phyloP scores from a whole-genome alignment of 2,888 invertebrate species.

The Ophioninae sp. region DNA sequence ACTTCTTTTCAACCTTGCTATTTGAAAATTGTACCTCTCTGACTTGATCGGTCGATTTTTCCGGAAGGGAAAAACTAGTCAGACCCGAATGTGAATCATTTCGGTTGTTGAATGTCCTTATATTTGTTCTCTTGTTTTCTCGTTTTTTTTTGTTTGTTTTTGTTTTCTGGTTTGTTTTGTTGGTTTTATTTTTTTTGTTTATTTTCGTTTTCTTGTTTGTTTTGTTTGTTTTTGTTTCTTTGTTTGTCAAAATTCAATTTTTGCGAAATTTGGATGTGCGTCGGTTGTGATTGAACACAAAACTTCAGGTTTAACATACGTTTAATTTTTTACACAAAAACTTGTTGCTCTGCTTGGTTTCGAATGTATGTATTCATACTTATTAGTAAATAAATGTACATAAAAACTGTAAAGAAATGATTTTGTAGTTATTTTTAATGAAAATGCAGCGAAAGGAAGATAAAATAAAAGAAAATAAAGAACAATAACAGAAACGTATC shows the following conservation, averaged over 20 bases:
- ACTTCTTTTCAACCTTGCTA: too few species aligned
- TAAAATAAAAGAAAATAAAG: constrained; percentile 32
- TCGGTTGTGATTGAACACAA: constrained; percentile 10
- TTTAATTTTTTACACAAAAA: background rate
- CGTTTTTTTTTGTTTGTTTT: too few species aligned
- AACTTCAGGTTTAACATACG: background rate
- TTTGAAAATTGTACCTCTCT: background rate
- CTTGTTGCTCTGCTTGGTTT: constrained; percentile 45
- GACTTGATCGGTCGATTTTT: background rate
- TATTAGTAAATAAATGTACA: constrained; percentile 72
- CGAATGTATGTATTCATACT: constrained; percentile 73
- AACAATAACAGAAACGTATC: constrained; percentile 36
- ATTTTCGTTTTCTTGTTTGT: too few species aligned
- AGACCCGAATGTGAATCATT: constrained; percentile 15
- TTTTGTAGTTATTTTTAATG: constrained; percentile 67
- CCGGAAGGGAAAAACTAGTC: constrained; percentile 28
- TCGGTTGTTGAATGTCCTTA: constrained; percentile 12
- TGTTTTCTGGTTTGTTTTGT: too few species aligned
- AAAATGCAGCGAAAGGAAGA: constrained; percentile 27
- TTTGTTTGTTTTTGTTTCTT: too few species aligned
- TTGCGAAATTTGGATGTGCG: background rate
- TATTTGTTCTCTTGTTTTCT: background rate
- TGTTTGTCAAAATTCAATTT: constrained; percentile 6
- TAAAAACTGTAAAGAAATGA: constrained; percentile 73
- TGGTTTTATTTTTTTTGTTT: too few species aligned